phyloP scores from a whole-genome alignment of 2,888 invertebrate genomes.

The Pristionchus fissidentatus region DNA sequence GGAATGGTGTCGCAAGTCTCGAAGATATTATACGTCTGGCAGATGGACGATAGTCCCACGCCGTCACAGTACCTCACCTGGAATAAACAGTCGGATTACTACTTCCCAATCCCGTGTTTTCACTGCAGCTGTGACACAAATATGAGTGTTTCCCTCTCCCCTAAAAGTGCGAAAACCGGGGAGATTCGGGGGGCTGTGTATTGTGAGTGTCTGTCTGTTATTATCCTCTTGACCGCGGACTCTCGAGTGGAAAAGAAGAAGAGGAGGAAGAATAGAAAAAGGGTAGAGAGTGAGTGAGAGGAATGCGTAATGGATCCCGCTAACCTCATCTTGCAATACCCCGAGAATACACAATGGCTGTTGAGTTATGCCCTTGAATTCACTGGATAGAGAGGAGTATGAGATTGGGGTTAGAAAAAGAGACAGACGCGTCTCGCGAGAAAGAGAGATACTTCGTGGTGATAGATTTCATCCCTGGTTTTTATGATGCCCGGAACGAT shows the following conservation, averaged over 20 bases:
- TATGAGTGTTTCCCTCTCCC: not conserved
- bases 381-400: not conserved
- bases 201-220: not conserved
- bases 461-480: too few species aligned
- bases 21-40: conserved; percentile 71
- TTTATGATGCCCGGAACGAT: too few species aligned
- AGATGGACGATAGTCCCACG: conserved; percentile 71
- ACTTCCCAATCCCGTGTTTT: not conserved
- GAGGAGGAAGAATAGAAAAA: not conserved
- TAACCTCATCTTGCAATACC: not conserved
- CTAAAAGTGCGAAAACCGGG: not conserved
- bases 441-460: not conserved
- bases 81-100: not conserved
- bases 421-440: not conserved
- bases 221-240: conserved; percentile 3
- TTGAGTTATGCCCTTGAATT: conserved; percentile 33
- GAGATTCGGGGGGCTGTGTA: too few species aligned
- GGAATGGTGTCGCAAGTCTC: conserved; percentile 72
- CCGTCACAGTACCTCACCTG: conserved; percentile 75
- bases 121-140: not conserved
- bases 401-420: conserved; percentile 27
- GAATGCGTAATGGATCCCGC: not conserved
- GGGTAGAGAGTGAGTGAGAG: conserved; percentile 4
- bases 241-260: not conserved
- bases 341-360: not conserved